Percentiles rank a stretch among this genome's conserved stretches.
These are phyloP conservation scores for Lasiurus cinereus DNA, from an alignment of 2,113 vertebrate genomes.

Conservation along the genomic window DNA sequence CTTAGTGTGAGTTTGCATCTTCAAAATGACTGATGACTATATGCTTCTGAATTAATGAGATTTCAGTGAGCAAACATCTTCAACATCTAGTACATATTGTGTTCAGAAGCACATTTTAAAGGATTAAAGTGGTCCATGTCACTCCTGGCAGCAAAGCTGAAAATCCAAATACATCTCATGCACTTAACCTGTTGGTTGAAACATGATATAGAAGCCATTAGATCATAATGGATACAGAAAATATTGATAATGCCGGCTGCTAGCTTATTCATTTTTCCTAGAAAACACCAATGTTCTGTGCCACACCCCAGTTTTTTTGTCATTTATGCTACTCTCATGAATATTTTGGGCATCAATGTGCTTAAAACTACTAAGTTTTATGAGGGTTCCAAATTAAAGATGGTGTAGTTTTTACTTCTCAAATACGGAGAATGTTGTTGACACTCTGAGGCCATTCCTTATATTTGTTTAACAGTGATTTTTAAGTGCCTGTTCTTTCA, in stretches of 20 bases:
- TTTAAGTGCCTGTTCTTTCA: background rate
- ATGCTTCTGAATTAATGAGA: constrained; percentile 53
- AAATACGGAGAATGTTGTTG: background rate
- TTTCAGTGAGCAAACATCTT: background rate
- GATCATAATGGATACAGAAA: background rate
- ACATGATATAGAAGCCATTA: background rate
- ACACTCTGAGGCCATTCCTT: background rate
- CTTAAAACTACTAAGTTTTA: background rate
- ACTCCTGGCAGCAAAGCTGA: background rate
- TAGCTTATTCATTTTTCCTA: background rate
- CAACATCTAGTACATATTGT: background rate
- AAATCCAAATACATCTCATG: constrained; percentile 1
- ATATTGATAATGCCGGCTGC: background rate
- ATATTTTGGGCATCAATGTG: background rate
- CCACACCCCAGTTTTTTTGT: background rate
- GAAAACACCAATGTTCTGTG: background rate
- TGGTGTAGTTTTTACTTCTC: background rate
- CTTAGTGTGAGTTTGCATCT: background rate
- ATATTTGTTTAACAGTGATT: background rate
- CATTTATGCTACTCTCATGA: background rate
- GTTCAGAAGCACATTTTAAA: background rate
- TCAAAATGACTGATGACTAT: constrained; percentile 4
- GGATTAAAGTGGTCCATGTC: background rate
- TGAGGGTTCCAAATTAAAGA: background rate
- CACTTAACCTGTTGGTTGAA: background rate